Conservation (phyloP, 2,113 vertebrate genomes). For the Cardinalis cardinalis region DNA sequence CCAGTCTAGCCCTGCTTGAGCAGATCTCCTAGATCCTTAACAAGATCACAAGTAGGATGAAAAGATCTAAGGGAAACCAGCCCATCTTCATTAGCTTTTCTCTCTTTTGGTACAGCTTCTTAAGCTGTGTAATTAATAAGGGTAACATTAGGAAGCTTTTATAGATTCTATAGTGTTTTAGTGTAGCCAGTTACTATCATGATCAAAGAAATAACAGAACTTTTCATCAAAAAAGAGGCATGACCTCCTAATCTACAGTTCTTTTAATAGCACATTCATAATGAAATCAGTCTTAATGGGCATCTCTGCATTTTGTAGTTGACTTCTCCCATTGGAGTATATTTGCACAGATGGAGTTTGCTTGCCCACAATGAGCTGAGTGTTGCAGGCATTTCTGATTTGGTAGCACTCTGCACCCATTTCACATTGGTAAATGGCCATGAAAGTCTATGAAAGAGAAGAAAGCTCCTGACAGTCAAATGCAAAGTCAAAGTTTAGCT, state of each 20-base stretch:
- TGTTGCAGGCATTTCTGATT: background rate
- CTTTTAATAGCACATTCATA: slow-evolving; percentile 9
- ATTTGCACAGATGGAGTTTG: slow-evolving; percentile 18
- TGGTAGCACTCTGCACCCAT: background rate
- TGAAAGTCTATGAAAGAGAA: background rate
- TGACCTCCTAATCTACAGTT: slow-evolving; percentile 27
- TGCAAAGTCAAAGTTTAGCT: background rate
- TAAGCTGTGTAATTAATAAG: background rate
- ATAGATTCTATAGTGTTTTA: background rate
- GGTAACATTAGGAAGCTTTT: background rate
- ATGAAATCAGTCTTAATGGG: slow-evolving; percentile 37
- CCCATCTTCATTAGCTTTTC: background rate
- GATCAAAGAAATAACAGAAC: slow-evolving; percentile 32
- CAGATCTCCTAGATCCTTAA: background rate
- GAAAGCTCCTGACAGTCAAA: background rate
- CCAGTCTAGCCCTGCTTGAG: background rate
- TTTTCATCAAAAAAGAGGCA: slow-evolving; percentile 3
- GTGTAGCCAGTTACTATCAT: background rate
- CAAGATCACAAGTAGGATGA: background rate
- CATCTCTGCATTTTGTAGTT: slow-evolving; percentile 21
- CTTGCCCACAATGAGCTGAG: background rate
- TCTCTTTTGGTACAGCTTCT: background rate
- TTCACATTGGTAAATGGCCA: background rate
- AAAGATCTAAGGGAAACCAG: background rate
- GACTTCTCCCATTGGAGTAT: background rate